These are phyloP conservation scores for Eurytoma adleriae DNA, from an alignment of 2,888 invertebrate species.

Conservation along the genomic window DNA sequence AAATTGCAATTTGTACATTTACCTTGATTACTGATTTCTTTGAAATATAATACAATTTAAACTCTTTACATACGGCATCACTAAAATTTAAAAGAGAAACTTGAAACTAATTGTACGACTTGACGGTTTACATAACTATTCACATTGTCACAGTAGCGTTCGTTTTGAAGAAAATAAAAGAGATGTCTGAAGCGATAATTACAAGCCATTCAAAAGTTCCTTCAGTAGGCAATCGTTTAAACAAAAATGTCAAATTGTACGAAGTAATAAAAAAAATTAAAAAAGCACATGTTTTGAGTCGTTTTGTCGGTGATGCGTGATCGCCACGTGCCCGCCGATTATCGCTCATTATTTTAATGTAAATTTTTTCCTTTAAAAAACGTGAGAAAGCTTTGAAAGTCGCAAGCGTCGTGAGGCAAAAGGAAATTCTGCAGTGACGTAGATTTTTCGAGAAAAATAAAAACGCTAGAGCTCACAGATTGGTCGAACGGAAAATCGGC, in stretches of 20 bases:
- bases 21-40: too few species aligned
- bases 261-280: background rate
- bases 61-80: too few species aligned
- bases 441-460: too few species aligned
- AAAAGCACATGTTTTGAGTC: background rate
- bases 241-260: background rate
- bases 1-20: too few species aligned
- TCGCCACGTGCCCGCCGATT: background rate
- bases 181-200: constrained; percentile 20
- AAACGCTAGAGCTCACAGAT: too few species aligned
- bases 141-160: background rate
- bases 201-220: background rate
- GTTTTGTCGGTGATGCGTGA: background rate
- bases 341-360: background rate
- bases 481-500: too few species aligned
- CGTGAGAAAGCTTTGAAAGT: too few species aligned
- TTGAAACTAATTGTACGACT: constrained; percentile 10
- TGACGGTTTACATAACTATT: constrained; percentile 6
- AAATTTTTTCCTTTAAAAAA: too few species aligned
- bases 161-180: constrained; percentile 16
- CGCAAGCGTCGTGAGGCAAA: too few species aligned
- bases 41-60: too few species aligned
- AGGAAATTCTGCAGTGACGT: too few species aligned
- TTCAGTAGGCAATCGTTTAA: background rate
- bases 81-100: background rate